Base-by-base conservation (phyloP, 1,140 invertebrate genomes). In the Pygmarrhopalites habei region DNA sequence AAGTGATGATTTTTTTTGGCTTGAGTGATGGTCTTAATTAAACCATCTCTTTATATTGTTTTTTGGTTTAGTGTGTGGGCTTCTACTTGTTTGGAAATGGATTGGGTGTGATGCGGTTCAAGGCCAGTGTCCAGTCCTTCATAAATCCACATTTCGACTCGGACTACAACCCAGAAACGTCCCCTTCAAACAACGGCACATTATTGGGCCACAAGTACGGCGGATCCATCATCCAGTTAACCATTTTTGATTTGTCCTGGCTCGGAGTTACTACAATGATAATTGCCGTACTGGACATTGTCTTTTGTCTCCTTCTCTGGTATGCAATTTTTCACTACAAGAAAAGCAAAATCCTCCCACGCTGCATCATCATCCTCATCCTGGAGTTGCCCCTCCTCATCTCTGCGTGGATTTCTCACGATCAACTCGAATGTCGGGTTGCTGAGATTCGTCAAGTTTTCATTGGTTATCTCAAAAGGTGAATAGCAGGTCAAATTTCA, bases 261-360 rank as follows among this genome's bases (percentile, higher is more conserved):
- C 7, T 52, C 7, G 49, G 49, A 5, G 4, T 52, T 26, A 4
- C n/a, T 26, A 52, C 28, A 21, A 52, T 52, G 49, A n/a, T n/a
- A 7, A 52, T 52, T n/a, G 19, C 49, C 14, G 25, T 52, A 10
- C 10, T 52, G 25, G 49, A 52, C 23, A 26, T 52, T n/a, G 14
- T 52, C 10, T 26, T 52, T 29, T 25, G 3, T 10, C 49, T 52
- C 21, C 25, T 52, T 7, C 49, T 52, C n/a, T 56, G 53, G 53
- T 23, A 56, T 32, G 5, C 53, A 14, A 23, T 56, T 32, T 56
- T 56, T 21, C 14, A 35, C 35, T 56, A 39, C n/a, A 30, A 39
- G 30, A 56, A 56, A 21, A 12, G 25, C 3, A 10, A 14, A n/a
- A 56, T 35, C 30, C 7, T 35, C 21, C 5, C 26, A 12, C 23